Base-by-base conservation (phyloP, 2,797 vertebrate genomes). In the Catharus ustulatus region DNA sequence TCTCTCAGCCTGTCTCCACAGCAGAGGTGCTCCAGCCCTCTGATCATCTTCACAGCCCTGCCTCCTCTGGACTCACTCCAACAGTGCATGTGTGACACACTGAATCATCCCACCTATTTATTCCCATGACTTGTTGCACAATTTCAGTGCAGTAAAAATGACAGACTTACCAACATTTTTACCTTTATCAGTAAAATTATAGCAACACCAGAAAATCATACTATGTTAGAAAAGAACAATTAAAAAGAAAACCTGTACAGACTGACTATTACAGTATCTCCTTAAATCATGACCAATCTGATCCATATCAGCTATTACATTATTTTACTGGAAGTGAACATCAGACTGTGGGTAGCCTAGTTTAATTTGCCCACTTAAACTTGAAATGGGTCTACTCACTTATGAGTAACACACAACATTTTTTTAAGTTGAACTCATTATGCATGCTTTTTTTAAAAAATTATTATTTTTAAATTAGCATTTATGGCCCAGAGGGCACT, bases 371-470 rank as follows among this genome's bases (percentile, higher is more conserved):
- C 26, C 66, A 71, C 30, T 72, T 54, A 89, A 55, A 63, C 13
- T 18, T 63, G 34, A 9, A 78, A 87, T 32, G 86, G 64, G 36
- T 40, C 71, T 62, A 67, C n/a, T 34, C 8, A 2, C 34, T 54
- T 84, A 68, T 24, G 36, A 87, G 42, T 78, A 78, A 77, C 11
- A 75, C 23, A 84, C 19, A 48, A 23, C 3, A 15, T 15, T 55
- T 84, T 77, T 80, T 82, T 5, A 58, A 66, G 52, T 63, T 45
- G 49, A 87, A 82, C 26, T 84, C 46, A 87, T 61, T 59, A 55
- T 1, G 3, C 20, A 34, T 15, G 18, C 0, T 4, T 32, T 51
- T 30, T 43, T 22, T 5, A 2, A 5, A 3, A 22, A 10, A 38
- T 11, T 38, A 75, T 10, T 21, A 38, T 66, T 78, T 92, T 73